Evolutionary conservation across 2,888 invertebrate genomes (phyloP), one percentile per base, ranked within the genome.

Genomic region (Luffia ferchaultella): DNA sequence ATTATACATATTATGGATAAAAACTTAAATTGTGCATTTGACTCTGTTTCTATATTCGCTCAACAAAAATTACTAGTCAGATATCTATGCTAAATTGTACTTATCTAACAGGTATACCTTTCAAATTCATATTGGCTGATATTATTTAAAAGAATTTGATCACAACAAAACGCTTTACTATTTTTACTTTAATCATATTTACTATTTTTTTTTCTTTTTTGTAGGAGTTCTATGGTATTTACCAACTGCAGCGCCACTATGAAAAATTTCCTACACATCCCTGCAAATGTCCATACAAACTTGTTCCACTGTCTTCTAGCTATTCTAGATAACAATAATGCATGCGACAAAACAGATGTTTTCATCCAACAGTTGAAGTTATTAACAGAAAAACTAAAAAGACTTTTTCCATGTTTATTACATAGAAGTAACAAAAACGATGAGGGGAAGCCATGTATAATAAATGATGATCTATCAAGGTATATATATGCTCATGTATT

Each of bases 201-300:
- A 42, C 43, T 42, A 16, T 7, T 42, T 16, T 16, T 3, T 16
- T 48, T 17, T 49, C 1, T 20, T 43, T 20, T 41, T 42, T 5
- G 65, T n/a, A 83, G 82, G 78, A 78, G 54, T 78, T 79, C 54
- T 64, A 66, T 54, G 79, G 75, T 50, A 56, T 80, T 5, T 79
- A 78, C 55, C 68, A 75, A 9, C 65, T 82, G 1, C 78, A 80
- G 53, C 71, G 77, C 48, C 80, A 82, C 58, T 79, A 80, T 42
- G 77, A 79, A 54, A 66, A 62, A 46, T 68, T 77, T 51, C 80
- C 80, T 1, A 72, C 77, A 80, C 51, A 68, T 75, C 52, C 79
- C 79, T 7, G 65, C 70, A 0, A 70, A 69, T 49, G 64, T 71
- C 1, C 80, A 83, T 62, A 69, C 73, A 18, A 73, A 76, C 53